Evolutionary conservation across 2,797 vertebrate species (phyloP), one percentile per base, ranked within the genome.

Genomic region (Oreortyx pictus): DNA sequence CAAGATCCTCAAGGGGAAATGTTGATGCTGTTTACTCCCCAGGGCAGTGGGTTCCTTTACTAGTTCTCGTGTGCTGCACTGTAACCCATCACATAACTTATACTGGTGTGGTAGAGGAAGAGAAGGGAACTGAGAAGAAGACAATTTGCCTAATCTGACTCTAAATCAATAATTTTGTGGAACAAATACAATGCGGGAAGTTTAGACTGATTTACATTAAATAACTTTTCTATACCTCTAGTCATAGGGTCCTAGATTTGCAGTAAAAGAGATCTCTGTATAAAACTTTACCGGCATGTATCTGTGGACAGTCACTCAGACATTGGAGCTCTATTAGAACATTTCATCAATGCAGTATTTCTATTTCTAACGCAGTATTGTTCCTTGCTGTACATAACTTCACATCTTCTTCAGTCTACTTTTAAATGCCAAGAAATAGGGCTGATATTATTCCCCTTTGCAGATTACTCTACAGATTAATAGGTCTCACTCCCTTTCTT

Each of bases 371-470:
- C 39, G 60, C 46, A n/a, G 20, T 62, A 66, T 81, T 88, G 24
- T 93, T 95, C 88, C 88, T 83, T 67, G 68, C 68, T 54, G 89
- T 74, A 76, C 77, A 57, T 68, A 86, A 93, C 79, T 70, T 94
- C 89, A 93, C 71, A 71, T 94, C 89, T 86, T 84, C 39, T 89
- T 94, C 94, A 67, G 35, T 70, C 91, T 96, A 3, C 81, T 79
- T 94, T 91, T 90, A 95, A 93, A 93, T 95, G 88, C 71, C 91
- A 95, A 57, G 74, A 88, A 93, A 91, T 39, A 7, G 27, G 19
- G 39, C 44, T 90, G 78, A 74, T 57, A 62, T 79, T 94, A 88
- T 92, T 91, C 64, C 77, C 60, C 35, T 93, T 92, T 90, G 35
- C 67, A 95, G 82, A 86, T 70, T 76, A 52, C 59, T 90, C 43